Evolutionary conservation across 2,888 invertebrate species (phyloP).

Genomic region (Cenopis cana): DNA sequence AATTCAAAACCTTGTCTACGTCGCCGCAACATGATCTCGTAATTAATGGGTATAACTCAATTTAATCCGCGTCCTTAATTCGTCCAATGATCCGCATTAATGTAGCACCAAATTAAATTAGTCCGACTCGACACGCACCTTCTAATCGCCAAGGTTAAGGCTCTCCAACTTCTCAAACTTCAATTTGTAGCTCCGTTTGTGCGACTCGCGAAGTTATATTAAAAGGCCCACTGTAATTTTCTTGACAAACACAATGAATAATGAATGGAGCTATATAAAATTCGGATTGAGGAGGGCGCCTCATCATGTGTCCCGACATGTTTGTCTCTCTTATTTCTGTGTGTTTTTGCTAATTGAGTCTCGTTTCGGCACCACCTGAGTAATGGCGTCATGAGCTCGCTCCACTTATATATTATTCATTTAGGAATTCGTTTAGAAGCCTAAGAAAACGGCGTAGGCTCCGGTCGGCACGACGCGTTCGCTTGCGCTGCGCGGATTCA

Average conservation of each 20-base stretch:
- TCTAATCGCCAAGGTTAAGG: constrained; percentile 72
- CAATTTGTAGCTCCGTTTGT: constrained; percentile 49
- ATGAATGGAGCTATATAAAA: constrained; percentile 82
- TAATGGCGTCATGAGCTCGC: constrained; percentile 56
- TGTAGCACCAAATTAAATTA: constrained; percentile 73
- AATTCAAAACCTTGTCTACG: constrained; percentile 22
- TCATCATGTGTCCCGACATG: constrained; percentile 76
- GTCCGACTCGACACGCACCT: constrained; percentile 70
- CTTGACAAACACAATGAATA: constrained; percentile 83
- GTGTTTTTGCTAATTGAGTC: constrained; percentile 84
- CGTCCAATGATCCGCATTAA: constrained; percentile 69
- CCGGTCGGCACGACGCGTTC: constrained; percentile 51
- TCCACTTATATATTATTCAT: constrained; percentile 72
- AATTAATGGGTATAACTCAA: constrained; percentile 50
- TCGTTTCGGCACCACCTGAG: constrained; percentile 71
- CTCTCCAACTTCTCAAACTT: constrained; percentile 66
- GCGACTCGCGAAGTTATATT: constrained; percentile 79
- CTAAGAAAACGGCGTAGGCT: constrained; percentile 58
- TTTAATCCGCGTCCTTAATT: constrained; percentile 52
- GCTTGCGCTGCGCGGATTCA: constrained; percentile 73
- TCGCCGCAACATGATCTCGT: constrained; percentile 38
- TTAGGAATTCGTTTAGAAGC: constrained; percentile 65
- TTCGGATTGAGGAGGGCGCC: constrained; percentile 79
- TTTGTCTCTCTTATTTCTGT: constrained; percentile 83
- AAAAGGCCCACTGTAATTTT: constrained; percentile 84